Base-by-base conservation (phyloP, 2,888 invertebrate genomes). In the Drosophila conformis region DNA sequence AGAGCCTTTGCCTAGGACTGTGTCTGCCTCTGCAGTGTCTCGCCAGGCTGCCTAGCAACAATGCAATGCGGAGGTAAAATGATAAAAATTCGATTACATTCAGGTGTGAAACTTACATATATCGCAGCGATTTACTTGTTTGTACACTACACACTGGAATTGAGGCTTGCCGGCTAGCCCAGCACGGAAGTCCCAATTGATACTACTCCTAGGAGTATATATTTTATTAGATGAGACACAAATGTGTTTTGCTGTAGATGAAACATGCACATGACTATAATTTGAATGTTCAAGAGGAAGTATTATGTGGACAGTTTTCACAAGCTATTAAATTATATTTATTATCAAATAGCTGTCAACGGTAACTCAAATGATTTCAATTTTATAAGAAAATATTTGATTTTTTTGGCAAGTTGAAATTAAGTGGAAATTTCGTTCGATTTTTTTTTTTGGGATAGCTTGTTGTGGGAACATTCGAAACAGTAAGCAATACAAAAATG, bases 71-170 rank as follows among this genome's bases (percentile, higher is more conserved):
- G 90, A 90, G 85, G 87, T 90, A 85, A 90, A 90, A 88, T 83
- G 88, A 90, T 88, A 91, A 91, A 91, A 91, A 91, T 89, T 91
- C 89, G 89, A 88, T 90, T 89, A 89, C 84, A 90, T 91, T 91
- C 91, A 91, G 91, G 92, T 91, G 91, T 92, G 91, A 91, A 91
- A 92, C 89, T 73, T 90, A 88, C 82, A 79, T 82, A 79, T 74
- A 90, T 78, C 62, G 81, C 74, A 73, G 73, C 90, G 74, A 87
- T 90, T 89, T 86, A 78, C 89, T 83, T 83, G 87, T 78, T 78
- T 79, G 84, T 81, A 75, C 90, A 51, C 86, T 76, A 80, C 90
- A 74, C 70, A 59, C 70, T 51, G 58, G 40, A 71, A 69, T 54
- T 71, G 69, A 48, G 83, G 69, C 81, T 57, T 76, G 61, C 52